Percentiles rank a stretch among this genome's conserved stretches.
Conservation (phyloP, 2,797 vertebrate genomes). For the Karalla daura region DNA sequence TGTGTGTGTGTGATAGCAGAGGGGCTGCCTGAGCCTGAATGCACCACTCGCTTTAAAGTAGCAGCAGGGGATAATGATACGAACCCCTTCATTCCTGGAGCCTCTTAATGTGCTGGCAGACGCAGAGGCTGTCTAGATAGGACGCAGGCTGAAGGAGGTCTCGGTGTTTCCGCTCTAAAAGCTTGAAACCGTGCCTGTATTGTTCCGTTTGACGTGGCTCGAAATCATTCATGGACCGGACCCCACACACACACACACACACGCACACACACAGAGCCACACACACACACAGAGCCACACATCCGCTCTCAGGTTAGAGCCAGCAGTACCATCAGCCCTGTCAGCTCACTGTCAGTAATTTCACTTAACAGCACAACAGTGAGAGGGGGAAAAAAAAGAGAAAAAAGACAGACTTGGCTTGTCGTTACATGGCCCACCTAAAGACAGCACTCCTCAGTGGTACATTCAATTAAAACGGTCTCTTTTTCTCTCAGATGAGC, state of each 20-base stretch:
- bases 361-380: slow-evolving; percentile 30
- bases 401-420: slow-evolving; percentile 3
- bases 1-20: background rate
- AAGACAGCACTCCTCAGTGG: slow-evolving; percentile 6
- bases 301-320: slow-evolving; percentile 28
- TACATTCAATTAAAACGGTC: slow-evolving; percentile 35
- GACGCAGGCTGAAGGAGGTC: slow-evolving; percentile 10
- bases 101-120: background rate
- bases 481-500: slow-evolving; percentile 35
- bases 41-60: slow-evolving; percentile 27
- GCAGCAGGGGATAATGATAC: slow-evolving; percentile 13
- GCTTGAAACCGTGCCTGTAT: slow-evolving; percentile 30
- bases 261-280: slow-evolving; percentile 30
- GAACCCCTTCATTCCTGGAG: background rate
- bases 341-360: slow-evolving; percentile 26
- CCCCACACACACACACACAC: slow-evolving; percentile 29
- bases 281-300: slow-evolving; percentile 32
- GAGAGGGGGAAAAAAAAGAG: background rate
- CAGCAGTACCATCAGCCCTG: slow-evolving; percentile 28
- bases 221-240: slow-evolving; percentile 28
- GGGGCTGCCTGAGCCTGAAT: slow-evolving; percentile 9
- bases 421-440: slow-evolving; percentile 22
- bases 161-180: slow-evolving; percentile 24
- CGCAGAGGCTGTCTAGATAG: slow-evolving; percentile 1
- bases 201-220: slow-evolving; percentile 28